Percentiles rank a stretch among this genome's conserved stretches.
phyloP scores from a whole-genome alignment of 37 sponge, comb jelly and placozoan genomes.

The Sycon ciliatum region DNA sequence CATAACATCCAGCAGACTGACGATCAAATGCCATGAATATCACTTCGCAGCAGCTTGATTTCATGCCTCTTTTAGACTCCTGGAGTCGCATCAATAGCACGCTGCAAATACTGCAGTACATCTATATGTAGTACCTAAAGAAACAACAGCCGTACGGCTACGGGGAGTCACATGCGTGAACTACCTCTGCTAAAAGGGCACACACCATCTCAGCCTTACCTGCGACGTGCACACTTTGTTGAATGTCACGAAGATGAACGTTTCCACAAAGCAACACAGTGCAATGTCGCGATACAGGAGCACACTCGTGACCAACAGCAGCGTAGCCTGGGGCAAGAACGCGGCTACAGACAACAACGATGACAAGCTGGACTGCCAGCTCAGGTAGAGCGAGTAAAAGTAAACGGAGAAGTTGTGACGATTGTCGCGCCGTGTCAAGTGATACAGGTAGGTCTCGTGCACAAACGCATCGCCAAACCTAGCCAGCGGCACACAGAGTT shows the following conservation, averaged over 20 bases:
- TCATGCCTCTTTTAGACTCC: too few species aligned
- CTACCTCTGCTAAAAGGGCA: background rate
- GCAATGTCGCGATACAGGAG: constrained; percentile 42
- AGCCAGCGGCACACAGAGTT: too few species aligned
- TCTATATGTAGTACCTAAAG: background rate
- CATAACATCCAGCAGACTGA: too few species aligned
- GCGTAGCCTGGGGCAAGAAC: constrained; percentile 78
- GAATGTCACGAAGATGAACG: constrained; percentile 85
- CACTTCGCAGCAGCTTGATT: too few species aligned
- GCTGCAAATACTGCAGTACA: background rate
- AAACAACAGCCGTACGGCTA: background rate
- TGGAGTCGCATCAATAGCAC: background rate
- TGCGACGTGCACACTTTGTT: constrained; percentile 99
- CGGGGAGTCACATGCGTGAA: background rate
- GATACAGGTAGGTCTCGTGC: constrained; percentile 85
- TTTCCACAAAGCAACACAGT: constrained; percentile 78
- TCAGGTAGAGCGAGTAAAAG: constrained; percentile 87
- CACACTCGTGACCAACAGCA: constrained; percentile 42
- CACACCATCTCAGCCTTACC: constrained; percentile 21
- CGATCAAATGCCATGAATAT: too few species aligned
- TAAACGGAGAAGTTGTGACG: constrained; percentile 96
- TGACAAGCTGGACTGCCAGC: constrained; percentile 39
- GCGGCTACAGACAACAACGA: constrained; percentile 39
- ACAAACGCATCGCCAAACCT: constrained; percentile 85
- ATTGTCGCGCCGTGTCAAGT: constrained; percentile 70